A percentile compares a stretch with the other conserved stretches of the same genome.
Evolutionary conservation across 1,140 invertebrate genomes (phyloP).

Genomic region (Lithobius niger): DNA sequence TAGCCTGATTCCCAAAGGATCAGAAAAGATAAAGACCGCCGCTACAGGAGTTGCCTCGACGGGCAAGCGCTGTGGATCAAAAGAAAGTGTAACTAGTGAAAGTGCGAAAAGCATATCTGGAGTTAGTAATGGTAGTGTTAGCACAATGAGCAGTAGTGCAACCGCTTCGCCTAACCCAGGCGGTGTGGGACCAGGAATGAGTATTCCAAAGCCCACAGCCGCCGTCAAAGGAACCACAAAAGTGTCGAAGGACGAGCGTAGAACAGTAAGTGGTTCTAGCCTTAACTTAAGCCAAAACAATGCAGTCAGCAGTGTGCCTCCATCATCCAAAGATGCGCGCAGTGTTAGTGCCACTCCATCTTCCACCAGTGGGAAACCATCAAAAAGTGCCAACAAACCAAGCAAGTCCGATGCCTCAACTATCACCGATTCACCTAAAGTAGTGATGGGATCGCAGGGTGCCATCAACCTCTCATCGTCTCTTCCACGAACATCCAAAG

Average conservation of each 20-base stretch:
- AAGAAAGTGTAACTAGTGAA: neutral
- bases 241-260: slow-evolving; percentile 16
- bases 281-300: neutral
- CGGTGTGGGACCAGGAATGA: slow-evolving; percentile 22
- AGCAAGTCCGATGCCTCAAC: slow-evolving; percentile 7
- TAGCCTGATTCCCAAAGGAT: slow-evolving; percentile 13
- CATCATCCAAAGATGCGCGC: too few relatives aligned
- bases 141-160: neutral
- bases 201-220: slow-evolving; percentile 76
- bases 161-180: neutral
- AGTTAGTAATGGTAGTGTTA: neutral
- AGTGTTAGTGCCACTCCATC: neutral
- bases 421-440: slow-evolving; percentile 1
- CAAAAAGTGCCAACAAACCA: neutral
- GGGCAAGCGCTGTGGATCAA: neutral
- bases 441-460: neutral
- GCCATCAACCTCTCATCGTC: neutral
- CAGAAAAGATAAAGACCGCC: slow-evolving; percentile 6
- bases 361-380: neutral
- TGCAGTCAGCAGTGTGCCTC: too few relatives aligned
- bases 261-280: neutral
- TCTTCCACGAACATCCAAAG: neutral
- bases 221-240: slow-evolving; percentile 66
- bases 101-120: too few relatives aligned
- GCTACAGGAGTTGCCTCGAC: neutral